Conservation (phyloP, 2,113 vertebrate species). For the Cariama cristata region DNA sequence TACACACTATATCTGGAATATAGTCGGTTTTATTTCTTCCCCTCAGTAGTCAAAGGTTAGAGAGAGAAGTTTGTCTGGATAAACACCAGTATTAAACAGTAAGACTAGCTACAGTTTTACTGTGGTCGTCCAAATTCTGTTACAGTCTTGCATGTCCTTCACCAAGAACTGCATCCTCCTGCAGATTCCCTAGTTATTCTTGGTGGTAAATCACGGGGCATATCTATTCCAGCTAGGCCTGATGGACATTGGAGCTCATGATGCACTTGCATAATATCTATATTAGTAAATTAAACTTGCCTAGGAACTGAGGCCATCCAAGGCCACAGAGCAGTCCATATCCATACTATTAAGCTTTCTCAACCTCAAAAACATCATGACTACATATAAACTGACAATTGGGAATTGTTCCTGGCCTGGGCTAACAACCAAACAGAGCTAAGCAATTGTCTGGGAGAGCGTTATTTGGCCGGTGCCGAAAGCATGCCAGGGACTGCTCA, state of each 20-base stretch:
- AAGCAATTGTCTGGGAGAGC: background rate
- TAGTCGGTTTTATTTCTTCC: background rate
- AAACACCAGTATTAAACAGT: background rate
- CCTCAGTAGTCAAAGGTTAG: background rate
- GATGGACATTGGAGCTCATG: background rate
- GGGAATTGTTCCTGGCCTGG: background rate
- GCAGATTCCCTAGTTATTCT: background rate
- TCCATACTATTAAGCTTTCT: background rate
- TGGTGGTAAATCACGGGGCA: background rate
- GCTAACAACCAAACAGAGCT: background rate
- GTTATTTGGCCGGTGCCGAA: background rate
- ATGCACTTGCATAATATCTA: background rate
- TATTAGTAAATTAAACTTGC: background rate
- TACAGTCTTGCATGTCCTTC: background rate
- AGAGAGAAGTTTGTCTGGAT: background rate
- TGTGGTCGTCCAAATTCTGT: background rate
- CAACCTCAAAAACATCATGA: background rate
- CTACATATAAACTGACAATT: background rate
- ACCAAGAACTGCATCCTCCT: background rate
- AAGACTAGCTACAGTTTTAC: background rate
- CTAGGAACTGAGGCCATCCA: background rate
- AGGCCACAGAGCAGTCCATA: background rate
- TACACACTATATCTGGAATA: background rate
- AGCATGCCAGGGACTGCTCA: background rate
- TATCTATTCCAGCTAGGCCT: background rate